Evolutionary conservation across 2,797 vertebrate genomes (phyloP).

Genomic region (Kryptolebias ocellatus): DNA sequence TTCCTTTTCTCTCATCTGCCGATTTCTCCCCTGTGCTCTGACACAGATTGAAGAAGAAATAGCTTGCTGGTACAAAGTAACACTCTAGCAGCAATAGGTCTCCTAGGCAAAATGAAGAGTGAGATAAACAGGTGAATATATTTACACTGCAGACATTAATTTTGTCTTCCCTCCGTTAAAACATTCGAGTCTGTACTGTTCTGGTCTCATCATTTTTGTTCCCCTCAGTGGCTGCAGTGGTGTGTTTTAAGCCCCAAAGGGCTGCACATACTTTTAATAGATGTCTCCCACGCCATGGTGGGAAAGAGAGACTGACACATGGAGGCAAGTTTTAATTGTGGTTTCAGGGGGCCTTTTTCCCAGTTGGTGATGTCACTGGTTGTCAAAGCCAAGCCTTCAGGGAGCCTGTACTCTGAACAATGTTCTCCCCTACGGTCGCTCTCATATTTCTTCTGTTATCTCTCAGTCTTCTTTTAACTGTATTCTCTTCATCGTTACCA

Average conservation of each 20-base stretch:
- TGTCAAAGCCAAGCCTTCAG: conserved; percentile 60
- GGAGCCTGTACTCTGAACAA: conserved; percentile 44
- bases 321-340: conserved; percentile 72
- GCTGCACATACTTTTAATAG: conserved; percentile 57
- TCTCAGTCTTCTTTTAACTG: conserved; percentile 44
- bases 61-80: conserved; percentile 32
- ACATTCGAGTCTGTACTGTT: conserved; percentile 7
- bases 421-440: conserved; percentile 41
- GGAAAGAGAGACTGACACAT: conserved; percentile 30
- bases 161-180: conserved; percentile 20
- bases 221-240: conserved; percentile 37
- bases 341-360: conserved; percentile 67
- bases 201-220: conserved; percentile 27
- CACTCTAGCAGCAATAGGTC: conserved; percentile 23
- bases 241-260: conserved; percentile 65
- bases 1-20: conserved; percentile 39
- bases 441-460: conserved; percentile 41
- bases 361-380: conserved; percentile 63
- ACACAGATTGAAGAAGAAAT: conserved; percentile 56
- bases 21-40: conserved; percentile 56
- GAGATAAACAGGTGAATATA: conserved; percentile 37
- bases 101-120: conserved; percentile 19
- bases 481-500: conserved; percentile 55
- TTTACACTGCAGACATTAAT: conserved; percentile 29
- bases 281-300: conserved; percentile 45